Evolutionary conservation across 1,140 invertebrate genomes (phyloP), one percentile per base, ranked within the genome.

Genomic region (Archegozetes longisetosus): DNA sequence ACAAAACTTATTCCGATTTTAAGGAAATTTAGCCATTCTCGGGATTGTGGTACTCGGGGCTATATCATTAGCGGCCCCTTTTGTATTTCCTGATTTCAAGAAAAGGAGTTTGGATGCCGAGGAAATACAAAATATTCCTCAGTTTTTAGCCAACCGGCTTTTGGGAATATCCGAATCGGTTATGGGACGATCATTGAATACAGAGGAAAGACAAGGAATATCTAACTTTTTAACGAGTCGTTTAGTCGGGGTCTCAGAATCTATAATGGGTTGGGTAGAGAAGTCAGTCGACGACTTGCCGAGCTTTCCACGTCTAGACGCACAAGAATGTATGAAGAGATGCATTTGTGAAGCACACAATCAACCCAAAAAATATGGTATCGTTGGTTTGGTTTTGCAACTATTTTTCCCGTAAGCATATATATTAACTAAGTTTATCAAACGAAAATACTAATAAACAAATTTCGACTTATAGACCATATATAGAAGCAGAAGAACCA

Each of bases 401-500:
- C 62, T 70, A n/a, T 62, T 70, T 13, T 70, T 70, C 29, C 69
- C 69, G 69, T 70, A 61, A 69, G 69, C 66, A 53, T 27, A 17
- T 48, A 9, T 22, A 32, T 58, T 50, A 14, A 17, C 14, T 51
- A 51, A 9, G 12, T 51, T 12, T 22, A 48, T 55, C 6, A 29
- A 6, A 46, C 25, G 9, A 48, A n/a, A 28, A 58, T 60, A 28
- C 22, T 3, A 59, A 53, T 22, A 17, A 25, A 20, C n/a, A 23
- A 32, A 40, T 28, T 57, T 61, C 17, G 23, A 56, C 28, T 54
- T 63, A 1, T 40, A 67, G 66, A 22, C 66, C 66, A 12, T 65
- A 67, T 40, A 57, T 58, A 13, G 66, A 68, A 24, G 6, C 32
- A 0, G 66, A 67, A 17, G 61, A 63, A 22, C 49, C 64, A 1